Conservation (phyloP, 2,888 invertebrate species). For the Eupithecia insigniata region DNA sequence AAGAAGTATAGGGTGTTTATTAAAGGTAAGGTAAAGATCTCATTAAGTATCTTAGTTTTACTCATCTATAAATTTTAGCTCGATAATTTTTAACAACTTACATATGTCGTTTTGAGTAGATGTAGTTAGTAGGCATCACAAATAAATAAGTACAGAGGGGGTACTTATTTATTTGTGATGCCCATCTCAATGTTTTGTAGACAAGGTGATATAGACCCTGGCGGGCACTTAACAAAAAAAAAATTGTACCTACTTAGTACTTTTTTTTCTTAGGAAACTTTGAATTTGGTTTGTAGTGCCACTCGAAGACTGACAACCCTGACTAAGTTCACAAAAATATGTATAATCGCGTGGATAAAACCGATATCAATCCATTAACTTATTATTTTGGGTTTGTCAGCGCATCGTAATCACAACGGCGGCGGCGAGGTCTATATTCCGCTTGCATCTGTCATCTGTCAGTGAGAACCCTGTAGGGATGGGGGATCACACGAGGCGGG, state of each 20-base stretch:
- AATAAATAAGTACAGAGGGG: too few species aligned
- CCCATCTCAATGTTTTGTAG: too few species aligned
- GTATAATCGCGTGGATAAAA: constrained; percentile 5
- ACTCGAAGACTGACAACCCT: background rate
- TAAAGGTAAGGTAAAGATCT: too few species aligned
- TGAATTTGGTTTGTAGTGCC: background rate
- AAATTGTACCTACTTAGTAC: too few species aligned
- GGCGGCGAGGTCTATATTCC: background rate
- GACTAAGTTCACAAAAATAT: background rate
- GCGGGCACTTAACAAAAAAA: too few species aligned
- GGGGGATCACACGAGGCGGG: constrained; percentile 52
- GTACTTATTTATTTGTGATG: too few species aligned
- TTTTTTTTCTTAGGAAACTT: background rate
- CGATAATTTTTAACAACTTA: background rate
- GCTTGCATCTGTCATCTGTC: constrained; percentile 23
- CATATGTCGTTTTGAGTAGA: background rate
- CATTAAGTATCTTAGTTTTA: background rate
- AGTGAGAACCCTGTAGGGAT: constrained; percentile 18
- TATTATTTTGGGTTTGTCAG: constrained; percentile 4
- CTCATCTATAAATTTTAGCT: background rate
- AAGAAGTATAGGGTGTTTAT: too few species aligned
- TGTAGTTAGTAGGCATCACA: too few species aligned
- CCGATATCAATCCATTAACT: background rate
- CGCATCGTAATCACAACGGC: background rate
- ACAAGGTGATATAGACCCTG: too few species aligned